Percentiles rank a stretch among this genome's conserved stretches.
These are phyloP conservation scores for Odobenus rosmarus DNA, from an alignment of 2,113 vertebrate species.

Conservation along the genomic window DNA sequence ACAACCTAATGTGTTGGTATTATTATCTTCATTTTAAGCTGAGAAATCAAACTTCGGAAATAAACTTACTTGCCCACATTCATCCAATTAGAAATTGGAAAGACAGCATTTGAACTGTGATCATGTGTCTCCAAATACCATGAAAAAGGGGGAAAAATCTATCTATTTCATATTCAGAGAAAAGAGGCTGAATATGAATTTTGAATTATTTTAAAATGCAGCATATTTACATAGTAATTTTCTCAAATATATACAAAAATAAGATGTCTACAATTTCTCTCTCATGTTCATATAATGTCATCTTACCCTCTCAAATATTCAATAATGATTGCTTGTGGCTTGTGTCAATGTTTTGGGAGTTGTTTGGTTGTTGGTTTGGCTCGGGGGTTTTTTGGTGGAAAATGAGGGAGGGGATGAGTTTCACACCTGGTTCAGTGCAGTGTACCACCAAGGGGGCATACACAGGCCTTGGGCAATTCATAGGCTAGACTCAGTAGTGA, in stretches of 20 bases:
- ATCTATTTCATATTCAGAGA: not conserved
- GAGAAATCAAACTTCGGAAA: not conserved
- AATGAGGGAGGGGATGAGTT: not conserved
- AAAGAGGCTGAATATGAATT: not conserved
- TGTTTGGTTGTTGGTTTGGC: not conserved
- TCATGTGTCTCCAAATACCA: not conserved
- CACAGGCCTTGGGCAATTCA: not conserved
- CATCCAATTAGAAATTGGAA: not conserved
- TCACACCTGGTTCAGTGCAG: not conserved
- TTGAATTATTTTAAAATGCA: constrained; percentile 1
- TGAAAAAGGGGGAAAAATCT: not conserved
- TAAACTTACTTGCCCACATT: not conserved
- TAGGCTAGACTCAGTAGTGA: not conserved
- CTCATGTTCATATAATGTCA: not conserved
- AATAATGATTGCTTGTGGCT: not conserved
- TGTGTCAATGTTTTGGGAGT: not conserved
- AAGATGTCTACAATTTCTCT: not conserved
- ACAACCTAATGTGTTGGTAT: not conserved
- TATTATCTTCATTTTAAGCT: constrained; percentile 2
- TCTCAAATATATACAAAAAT: not conserved
- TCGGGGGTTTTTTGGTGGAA: not conserved
- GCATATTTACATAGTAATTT: not conserved
- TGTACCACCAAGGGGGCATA: rapidly evolving
- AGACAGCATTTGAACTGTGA: not conserved
- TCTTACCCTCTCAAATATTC: not conserved